Base-by-base conservation (phyloP, 64 coral and sea anemone genomes). In the Stylophora pistillata region DNA sequence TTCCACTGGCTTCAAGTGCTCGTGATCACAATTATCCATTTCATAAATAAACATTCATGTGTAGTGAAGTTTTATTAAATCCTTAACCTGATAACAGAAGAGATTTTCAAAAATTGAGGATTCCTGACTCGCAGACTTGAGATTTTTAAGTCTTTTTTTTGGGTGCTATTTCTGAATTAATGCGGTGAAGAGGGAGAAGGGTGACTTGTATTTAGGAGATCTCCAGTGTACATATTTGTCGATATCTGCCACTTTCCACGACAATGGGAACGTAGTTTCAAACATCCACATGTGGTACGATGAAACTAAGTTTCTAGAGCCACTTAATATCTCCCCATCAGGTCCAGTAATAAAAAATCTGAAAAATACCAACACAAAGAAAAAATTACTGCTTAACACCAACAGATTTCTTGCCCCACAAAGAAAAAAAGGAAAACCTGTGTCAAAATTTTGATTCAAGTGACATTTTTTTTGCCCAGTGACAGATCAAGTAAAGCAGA, bases 201-300 rank as follows among this genome's bases (percentile, higher is more conserved):
- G 18, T n/a, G 18, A 13, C 53, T 62, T 68, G 33, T 53, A 69
- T 13, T 66, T 62, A 17, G 58, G 79, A n/a, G 68, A 34, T 53
- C 61, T 83, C 3, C 21, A 68, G 30, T 83, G 78, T 17, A 81
- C 58, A 10, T 30, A 62, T 11, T 62, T 62, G 20, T 83, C 80
- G 60, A 83, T 83, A 20, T 83, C 61, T 23, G 33, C 61, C 9
- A 83, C 61, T 69, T 21, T 69, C 79, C 80, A 69, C 3, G 61
- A 69, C 0, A 83, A 32, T 1, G 80, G 61, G 23, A 83, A 68
- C 27, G 11, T 17, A 83, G 80, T 53, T 30, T 83, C 80, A 34
- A 83, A 83, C 30, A 69, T 21, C 80, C 61, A 83, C 60, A 53
- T 53, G 61, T 83, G 80, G 53, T 83, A 62, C 3, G 61, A 83